Evolutionary conservation across 1,140 invertebrate genomes (phyloP).

Genomic region (Drosophila ohnishii): DNA sequence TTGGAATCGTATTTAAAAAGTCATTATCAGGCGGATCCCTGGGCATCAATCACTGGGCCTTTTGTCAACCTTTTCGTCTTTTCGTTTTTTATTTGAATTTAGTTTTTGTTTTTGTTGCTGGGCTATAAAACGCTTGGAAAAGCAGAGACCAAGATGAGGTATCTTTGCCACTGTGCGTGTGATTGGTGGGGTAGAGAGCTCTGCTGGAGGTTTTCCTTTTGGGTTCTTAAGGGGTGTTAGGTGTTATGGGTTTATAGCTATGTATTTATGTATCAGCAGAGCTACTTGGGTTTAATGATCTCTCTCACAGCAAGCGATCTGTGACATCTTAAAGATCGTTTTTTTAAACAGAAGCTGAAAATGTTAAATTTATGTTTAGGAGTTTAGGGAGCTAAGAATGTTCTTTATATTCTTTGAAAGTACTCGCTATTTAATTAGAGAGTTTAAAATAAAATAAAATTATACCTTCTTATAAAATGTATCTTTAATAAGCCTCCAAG

Average conservation of each 20-base stretch:
- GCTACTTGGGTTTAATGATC: slow-evolving; percentile 1
- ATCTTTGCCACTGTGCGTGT: slow-evolving; percentile 22
- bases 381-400: neutral
- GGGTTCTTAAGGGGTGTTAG: slow-evolving; percentile 5
- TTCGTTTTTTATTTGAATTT: neutral
- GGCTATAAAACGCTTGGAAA: slow-evolving; percentile 38
- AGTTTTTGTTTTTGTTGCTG: slow-evolving; percentile 4
- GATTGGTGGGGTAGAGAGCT: slow-evolving; percentile 26
- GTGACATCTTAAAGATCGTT: neutral
- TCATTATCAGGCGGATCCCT: slow-evolving; percentile 63
- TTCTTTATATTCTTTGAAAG: too few species aligned
- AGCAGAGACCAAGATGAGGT: neutral
- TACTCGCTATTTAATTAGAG: too few species aligned
- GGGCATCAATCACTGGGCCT: slow-evolving; percentile 51
- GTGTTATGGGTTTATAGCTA: neutral
- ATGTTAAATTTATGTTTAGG: neutral
- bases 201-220: slow-evolving; percentile 11
- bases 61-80: slow-evolving; percentile 47
- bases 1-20: slow-evolving; percentile 78
- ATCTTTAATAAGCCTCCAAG: neutral
- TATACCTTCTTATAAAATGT: neutral
- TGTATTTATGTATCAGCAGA: neutral
- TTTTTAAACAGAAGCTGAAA: slow-evolving; percentile 7
- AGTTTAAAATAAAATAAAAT: neutral
- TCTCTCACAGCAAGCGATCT: neutral